phyloP scores from a whole-genome alignment of 1,140 invertebrate genomes.

The Dreissena rostriformis region DNA sequence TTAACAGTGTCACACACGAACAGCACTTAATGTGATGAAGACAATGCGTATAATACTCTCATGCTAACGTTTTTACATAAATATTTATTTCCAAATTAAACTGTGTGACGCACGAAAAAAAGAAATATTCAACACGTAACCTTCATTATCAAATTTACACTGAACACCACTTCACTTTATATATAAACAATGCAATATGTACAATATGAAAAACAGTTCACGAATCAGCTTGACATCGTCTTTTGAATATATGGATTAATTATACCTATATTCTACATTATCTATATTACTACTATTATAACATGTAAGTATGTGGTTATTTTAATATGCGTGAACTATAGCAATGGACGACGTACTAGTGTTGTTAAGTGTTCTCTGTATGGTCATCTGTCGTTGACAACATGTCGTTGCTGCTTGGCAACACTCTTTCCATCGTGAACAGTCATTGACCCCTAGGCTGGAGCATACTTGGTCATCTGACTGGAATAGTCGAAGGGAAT shows the following conservation, averaged over 20 bases:
- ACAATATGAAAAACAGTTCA: neutral
- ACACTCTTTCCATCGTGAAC: conserved; percentile 32
- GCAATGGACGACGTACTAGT: neutral
- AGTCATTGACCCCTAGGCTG: conserved; percentile 20
- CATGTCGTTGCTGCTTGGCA: conserved; percentile 22
- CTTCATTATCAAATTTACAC: too few species aligned
- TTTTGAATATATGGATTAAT: neutral
- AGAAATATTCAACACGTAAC: too few species aligned
- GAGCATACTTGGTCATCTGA: conserved; percentile 13
- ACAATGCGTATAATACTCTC: too few species aligned
- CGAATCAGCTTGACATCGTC: neutral
- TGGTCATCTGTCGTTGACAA: conserved; percentile 2
- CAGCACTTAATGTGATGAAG: too few species aligned
- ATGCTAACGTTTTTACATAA: too few species aligned
- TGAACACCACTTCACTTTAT: too few species aligned
- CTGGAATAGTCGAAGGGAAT: neutral
- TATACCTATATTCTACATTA: too few species aligned
- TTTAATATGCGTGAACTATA: neutral
- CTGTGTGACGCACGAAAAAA: too few species aligned
- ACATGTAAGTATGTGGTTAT: neutral
- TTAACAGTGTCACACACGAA: too few species aligned
- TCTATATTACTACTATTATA: neutral
- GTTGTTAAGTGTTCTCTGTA: too few species aligned
- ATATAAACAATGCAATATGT: neutral
- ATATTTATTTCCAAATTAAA: too few species aligned